These are phyloP conservation scores for Drosophila histrio DNA, from an alignment of 2,888 invertebrate genomes.

Conservation along the genomic window DNA sequence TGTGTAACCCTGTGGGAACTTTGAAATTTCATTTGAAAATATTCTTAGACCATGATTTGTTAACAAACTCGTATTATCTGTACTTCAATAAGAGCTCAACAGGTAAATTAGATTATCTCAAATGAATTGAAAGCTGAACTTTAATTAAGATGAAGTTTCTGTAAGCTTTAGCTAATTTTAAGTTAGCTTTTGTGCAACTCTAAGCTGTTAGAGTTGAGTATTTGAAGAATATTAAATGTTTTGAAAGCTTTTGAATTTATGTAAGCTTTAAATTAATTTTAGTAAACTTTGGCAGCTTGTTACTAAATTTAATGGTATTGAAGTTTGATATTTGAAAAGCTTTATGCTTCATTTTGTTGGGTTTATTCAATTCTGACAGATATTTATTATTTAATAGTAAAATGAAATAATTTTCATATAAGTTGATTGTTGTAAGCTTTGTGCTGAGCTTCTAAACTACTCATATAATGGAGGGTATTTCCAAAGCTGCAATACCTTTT, in stretches of 20 bases:
- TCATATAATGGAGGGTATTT: too few species aligned
- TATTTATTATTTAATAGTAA: too few species aligned
- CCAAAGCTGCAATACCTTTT: too few species aligned
- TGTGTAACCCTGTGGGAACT: constrained; percentile 12
- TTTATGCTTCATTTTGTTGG: background rate
- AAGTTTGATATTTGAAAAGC: too few species aligned
- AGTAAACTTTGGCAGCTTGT: background rate
- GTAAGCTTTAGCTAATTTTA: background rate
- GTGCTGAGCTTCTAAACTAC: too few species aligned
- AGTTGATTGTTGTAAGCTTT: too few species aligned
- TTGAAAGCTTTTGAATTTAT: background rate
- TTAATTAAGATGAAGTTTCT: background rate
- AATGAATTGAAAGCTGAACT: background rate
- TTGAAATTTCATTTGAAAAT: background rate
- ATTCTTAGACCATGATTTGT: constrained; percentile 1
- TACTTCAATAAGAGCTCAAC: background rate
- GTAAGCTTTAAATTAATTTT: background rate
- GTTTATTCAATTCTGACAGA: too few species aligned
- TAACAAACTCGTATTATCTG: background rate
- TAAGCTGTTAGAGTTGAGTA: too few species aligned
- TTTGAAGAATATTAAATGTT: too few species aligned
- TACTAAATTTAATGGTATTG: background rate
- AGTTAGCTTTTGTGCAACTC: background rate
- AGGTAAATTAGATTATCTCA: background rate
- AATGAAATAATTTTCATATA: too few species aligned